phyloP scores from a whole-genome alignment of 2,797 vertebrate genomes.

The Microchirus variegatus region DNA sequence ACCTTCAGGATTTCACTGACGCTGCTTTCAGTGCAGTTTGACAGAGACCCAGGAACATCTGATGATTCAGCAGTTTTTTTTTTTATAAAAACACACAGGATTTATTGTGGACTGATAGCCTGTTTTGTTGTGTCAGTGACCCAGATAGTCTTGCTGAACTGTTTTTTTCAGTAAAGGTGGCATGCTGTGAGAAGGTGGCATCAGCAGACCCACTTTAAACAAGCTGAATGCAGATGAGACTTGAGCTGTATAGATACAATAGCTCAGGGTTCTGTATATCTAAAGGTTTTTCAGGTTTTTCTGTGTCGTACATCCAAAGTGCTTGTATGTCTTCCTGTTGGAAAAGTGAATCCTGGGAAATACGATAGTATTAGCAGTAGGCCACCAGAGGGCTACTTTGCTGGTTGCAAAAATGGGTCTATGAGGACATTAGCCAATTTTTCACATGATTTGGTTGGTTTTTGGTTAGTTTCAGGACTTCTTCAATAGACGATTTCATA shows the following conservation, averaged over 20 bases:
- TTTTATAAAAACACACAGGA: background rate
- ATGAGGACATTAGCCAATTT: too few relatives aligned
- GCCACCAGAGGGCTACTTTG: too few relatives aligned
- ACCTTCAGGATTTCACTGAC: background rate
- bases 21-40: background rate
- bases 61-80: background rate
- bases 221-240: background rate
- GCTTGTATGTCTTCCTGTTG: background rate
- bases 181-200: background rate
- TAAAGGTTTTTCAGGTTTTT: background rate
- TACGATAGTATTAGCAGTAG: too few relatives aligned
- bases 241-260: background rate
- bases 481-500: too few relatives aligned
- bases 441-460: too few relatives aligned
- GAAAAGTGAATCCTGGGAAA: too few relatives aligned
- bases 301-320: background rate
- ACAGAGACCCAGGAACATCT: background rate
- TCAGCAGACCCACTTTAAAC: slow-evolving; percentile 1
- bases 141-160: background rate
- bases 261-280: background rate
- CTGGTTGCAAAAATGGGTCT: too few relatives aligned
- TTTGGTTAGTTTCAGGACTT: too few relatives aligned
- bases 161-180: background rate
- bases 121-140: background rate
- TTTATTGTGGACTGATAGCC: background rate